A percentile compares a stretch with the other conserved stretches of the same genome.
Conservation (phyloP, 2,797 vertebrate genomes). For the Diglossa cyanea region DNA sequence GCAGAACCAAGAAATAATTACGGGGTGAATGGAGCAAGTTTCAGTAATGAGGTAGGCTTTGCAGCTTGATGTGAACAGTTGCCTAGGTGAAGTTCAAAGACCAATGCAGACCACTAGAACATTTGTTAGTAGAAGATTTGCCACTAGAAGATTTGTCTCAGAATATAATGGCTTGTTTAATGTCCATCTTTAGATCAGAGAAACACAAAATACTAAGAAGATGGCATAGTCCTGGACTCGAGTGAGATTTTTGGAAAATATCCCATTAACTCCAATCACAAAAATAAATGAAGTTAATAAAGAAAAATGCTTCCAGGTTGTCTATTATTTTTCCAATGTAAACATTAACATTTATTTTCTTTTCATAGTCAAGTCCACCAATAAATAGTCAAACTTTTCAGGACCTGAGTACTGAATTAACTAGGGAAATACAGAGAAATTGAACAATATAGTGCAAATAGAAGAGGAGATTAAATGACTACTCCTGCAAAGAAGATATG, state of each 20-base stretch:
- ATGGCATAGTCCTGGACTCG: background rate
- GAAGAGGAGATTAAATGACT: background rate
- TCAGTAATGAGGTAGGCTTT: conserved; percentile 25
- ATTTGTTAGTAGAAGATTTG: background rate
- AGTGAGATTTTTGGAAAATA: background rate
- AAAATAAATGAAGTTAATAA: background rate
- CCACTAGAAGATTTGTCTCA: background rate
- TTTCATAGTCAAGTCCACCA: background rate
- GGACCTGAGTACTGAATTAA: background rate
- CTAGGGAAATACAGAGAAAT: background rate
- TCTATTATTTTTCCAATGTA: background rate
- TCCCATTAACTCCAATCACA: background rate
- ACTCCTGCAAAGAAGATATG: background rate
- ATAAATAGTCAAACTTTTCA: background rate
- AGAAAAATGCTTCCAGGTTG: background rate
- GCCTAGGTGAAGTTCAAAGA: conserved; percentile 34
- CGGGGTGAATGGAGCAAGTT: background rate
- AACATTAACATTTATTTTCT: background rate
- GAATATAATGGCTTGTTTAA: background rate
- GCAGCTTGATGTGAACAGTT: conserved; percentile 43
- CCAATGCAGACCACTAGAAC: background rate
- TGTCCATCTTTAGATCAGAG: background rate
- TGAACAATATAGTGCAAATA: background rate
- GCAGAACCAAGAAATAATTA: conserved; percentile 2
- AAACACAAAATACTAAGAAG: background rate